Evolutionary conservation across 2,113 vertebrate genomes (phyloP), one percentile per base, ranked within the genome.

Genomic region (Anhinga anhinga): DNA sequence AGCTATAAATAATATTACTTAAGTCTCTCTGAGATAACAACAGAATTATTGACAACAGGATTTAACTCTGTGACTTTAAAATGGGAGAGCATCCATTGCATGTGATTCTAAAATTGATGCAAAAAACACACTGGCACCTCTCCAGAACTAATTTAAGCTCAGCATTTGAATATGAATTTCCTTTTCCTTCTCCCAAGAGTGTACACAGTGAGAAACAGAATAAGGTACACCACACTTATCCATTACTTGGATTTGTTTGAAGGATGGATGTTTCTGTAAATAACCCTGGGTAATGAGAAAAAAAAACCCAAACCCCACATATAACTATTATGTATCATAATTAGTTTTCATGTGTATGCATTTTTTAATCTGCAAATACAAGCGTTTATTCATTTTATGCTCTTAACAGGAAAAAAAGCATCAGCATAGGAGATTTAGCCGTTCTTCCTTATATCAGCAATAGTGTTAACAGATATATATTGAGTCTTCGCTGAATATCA

Each of bases 141-240:
- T 96, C 88, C 77, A 95, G 87, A 96, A 95, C 94, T 96, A 96
- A 97, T 92, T 97, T 97, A 95, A 95, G 84, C 77, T 94, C 81
- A 91, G 70, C 22, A 94, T 93, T 97, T 96, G 69, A 97, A 94
- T 92, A 96, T 95, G 62, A 98, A 92, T 90, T 97, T 86, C 65
- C 65, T 96, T 95, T 91, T 94, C 91, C 95, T 96, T 88, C 89
- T 93, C 85, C 61, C 85, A 93, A 92, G 80, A 86, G 85, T 58
- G 38, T n/a, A 44, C 36, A 91, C 72, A 55, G 84, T 82, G 92
- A 94, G 36, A 91, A 52, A 69, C 38, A 82, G 92, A 84, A 93
- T 88, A 96, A 93, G 88, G 53, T 95, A 96, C 45, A 93, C 38
- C 63, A 76, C 76, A 58, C 59, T 96, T 94, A 79, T 72, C 67